Conservation (phyloP, 2,113 vertebrate genomes). For the Callaeas wilsoni region DNA sequence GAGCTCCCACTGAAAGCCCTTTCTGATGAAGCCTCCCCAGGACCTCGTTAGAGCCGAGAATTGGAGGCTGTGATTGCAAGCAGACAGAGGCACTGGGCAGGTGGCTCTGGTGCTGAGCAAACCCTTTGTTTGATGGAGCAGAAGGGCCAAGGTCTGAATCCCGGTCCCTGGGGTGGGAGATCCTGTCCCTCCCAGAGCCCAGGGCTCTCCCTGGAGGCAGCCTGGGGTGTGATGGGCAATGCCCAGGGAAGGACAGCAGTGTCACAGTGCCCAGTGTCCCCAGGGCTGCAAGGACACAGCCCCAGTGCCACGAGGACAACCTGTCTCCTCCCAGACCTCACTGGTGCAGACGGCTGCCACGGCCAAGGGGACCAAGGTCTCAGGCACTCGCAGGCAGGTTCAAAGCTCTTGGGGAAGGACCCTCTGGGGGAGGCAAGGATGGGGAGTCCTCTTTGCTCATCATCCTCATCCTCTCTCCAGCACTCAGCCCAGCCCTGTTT, state of each 20-base stretch:
- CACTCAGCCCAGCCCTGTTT: not conserved
- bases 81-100: not conserved
- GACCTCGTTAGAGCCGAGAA: fast-evolving
- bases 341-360: not conserved
- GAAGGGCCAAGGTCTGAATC: not conserved
- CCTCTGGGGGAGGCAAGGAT: not conserved
- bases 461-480: not conserved
- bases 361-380: not conserved
- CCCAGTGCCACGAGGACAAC: not conserved
- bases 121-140: not conserved
- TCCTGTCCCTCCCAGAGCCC: not conserved
- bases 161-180: fast-evolving
- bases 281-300: not conserved
- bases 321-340: not conserved
- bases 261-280: not conserved
- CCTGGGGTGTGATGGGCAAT: not conserved
- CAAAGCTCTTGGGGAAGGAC: not conserved
- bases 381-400: not conserved
- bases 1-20: not conserved
- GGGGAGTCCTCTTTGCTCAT: not conserved
- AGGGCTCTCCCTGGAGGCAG: not conserved
- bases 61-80: not conserved
- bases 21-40: too few relatives aligned
- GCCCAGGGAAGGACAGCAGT: not conserved
- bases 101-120: not conserved